Base-by-base conservation (phyloP, 1,140 invertebrate species). In the Danaus melanippus region DNA sequence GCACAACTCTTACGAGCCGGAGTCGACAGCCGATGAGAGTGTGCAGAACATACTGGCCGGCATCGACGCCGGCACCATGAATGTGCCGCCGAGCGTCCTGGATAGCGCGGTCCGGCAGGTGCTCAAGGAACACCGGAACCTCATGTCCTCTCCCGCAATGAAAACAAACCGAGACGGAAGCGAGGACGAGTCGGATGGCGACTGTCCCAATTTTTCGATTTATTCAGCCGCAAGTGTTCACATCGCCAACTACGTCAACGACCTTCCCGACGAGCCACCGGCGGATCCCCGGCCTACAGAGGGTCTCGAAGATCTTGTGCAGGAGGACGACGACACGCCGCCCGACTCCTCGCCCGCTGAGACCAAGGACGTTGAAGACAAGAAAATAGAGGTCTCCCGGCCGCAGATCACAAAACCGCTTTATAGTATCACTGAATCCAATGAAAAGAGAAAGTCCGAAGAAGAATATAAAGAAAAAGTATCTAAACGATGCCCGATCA, bases 161-260 rank as follows among this genome's bases (percentile, higher is more conserved):
- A 57, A 62, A 42, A 15, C 50, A 0, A 56, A 56, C 9, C 54
- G 45, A 32, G 64, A 67, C 8, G 58, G 64, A 17, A 82, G 77
- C 56, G 89, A 90, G 53, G 89, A 90, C 42, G 89, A 89, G 45
- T 90, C 90, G 2, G 90, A 92, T 64, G 91, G 92, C 0, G 93
- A 93, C 57, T 95, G 93, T 86, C 94, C 94, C 5, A 95, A 95
- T 72, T 94, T 94, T 72, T 93, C 92, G 5, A 93, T 95, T 53
- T 95, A 95, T 79, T 95, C 93, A 0, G 91, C 92, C 4, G 90
- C 93, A 62, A 94, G 93, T 17, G 92, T 94, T 74, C 91, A 92
- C 53, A 90, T 95, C 40, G 93, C 92, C 0, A 89, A 91, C 59
- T 89, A 90, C 55, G 71, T 70, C 8, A 64, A 50, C 42, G 64